Base-by-base conservation (phyloP, 2,888 invertebrate genomes). In the Spatulosminthurus flaviceps region DNA sequence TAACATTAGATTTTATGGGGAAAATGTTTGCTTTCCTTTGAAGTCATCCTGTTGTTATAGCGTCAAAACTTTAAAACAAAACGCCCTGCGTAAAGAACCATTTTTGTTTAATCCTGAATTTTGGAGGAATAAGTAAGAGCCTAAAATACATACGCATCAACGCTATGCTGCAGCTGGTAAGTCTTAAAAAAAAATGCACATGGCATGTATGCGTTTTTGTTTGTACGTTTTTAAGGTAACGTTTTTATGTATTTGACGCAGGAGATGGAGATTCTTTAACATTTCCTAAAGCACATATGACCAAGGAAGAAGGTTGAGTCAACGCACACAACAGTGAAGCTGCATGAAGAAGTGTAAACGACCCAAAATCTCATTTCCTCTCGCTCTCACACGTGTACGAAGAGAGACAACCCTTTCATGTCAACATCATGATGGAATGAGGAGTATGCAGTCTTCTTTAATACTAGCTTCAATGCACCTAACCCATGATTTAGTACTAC, bases 301-400 rank as follows among this genome's bases (percentile, higher is more conserved):
- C n/a, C 34, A 11, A 7, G 1, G 11, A 29, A 11, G 29, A 21
- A 29, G 41, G 19, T 24, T 61, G 21, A 26, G 61, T 74, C 34
- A 29, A 1, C 28, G 16, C 9, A n/a, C 28, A 67, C 1, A 29
- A 26, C 1, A 19, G 11, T 69, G 29, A n/a, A 29, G 24, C 21
- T 16, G n/a, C n/a, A 26, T 19, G 29, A 74, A 42, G 51, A 51
- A 81, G 73, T 80, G 83, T 83, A 82, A 83, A 83, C 80, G 81
- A 83, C 83, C 83, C 72, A 83, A 79, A 83, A 83, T 81, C 82
- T 82, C 80, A 83, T 81, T 83, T 82, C 82, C 82, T 80, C 79
- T 79, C 73, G 71, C 69, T 74, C 67, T 79, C 79, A 67, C 73
- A 76, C 66, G 79, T 74, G 77, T 79, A 72, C 29, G n/a, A 43